A percentile compares a stretch with the other conserved stretches of the same genome.
These are phyloP conservation scores for Coluber constrictor DNA, from an alignment of 2,797 vertebrate genomes.

Conservation along the genomic window DNA sequence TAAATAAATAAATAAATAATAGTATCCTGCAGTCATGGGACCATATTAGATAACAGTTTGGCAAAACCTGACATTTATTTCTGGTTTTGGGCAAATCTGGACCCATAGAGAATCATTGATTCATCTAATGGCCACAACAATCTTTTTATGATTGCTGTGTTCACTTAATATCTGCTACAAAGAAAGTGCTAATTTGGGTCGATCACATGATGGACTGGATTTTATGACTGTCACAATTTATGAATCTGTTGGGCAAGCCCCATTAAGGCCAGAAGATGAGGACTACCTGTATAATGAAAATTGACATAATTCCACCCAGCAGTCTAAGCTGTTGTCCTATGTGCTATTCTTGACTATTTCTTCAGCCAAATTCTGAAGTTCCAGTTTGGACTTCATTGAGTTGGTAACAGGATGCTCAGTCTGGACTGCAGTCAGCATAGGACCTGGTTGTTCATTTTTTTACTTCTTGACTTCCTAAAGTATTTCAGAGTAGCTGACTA, in stretches of 20 bases:
- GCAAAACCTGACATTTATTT: background rate
- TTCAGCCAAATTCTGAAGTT: background rate
- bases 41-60: too few relatives aligned
- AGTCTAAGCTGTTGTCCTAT: background rate
- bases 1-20: too few relatives aligned
- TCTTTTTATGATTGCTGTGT: background rate
- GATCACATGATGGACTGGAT: background rate
- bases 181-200: too few relatives aligned
- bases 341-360: background rate
- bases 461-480: background rate
- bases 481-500: background rate
- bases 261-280: background rate
- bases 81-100: background rate
- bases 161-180: too few relatives aligned
- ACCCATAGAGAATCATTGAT: background rate
- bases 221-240: background rate
- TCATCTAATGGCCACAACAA: background rate
- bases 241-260: background rate
- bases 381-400: background rate
- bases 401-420: background rate
- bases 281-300: background rate
- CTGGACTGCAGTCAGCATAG: background rate
- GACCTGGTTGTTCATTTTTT: background rate
- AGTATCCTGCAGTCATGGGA: too few relatives aligned
- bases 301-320: background rate